Percentiles rank a stretch among this genome's conserved stretches.
Evolutionary conservation across 2,113 vertebrate species (phyloP).

Genomic region (Hassar affinis): DNA sequence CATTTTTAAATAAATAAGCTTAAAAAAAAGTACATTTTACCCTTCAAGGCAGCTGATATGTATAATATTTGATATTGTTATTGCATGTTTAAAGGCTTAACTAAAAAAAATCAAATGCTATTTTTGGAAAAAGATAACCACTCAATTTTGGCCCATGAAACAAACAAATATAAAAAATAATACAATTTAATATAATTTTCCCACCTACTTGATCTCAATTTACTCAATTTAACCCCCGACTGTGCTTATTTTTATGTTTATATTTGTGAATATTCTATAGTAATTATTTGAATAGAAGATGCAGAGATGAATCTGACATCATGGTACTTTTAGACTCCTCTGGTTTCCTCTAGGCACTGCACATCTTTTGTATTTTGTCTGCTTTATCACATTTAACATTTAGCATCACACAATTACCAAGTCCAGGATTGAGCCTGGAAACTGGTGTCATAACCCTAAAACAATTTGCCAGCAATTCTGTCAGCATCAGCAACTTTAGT

Average conservation of each 20-base stretch:
- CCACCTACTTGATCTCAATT: neutral
- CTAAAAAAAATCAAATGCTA: neutral
- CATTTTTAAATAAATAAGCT: too few species aligned
- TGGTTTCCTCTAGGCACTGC: neutral
- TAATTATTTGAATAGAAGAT: neutral
- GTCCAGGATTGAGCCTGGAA: neutral
- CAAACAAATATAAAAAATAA: too few species aligned
- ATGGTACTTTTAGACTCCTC: neutral
- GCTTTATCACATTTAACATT: neutral
- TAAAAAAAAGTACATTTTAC: too few species aligned
- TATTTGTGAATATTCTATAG: neutral
- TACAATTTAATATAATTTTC: neutral
- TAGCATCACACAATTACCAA: neutral
- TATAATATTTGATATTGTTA: neutral
- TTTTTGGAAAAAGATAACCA: neutral
- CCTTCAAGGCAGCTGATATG: neutral
- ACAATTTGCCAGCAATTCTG: slow-evolving; percentile 14
- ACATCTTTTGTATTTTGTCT: neutral
- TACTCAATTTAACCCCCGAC: neutral
- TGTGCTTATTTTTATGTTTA: too few species aligned
- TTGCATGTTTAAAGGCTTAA: neutral
- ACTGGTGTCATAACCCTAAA: neutral
- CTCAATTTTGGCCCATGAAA: neutral
- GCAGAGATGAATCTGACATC: neutral
- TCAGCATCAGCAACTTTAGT: slow-evolving; percentile 4